phyloP scores from a whole-genome alignment of 23 tunicate species.

The Styela clava region DNA sequence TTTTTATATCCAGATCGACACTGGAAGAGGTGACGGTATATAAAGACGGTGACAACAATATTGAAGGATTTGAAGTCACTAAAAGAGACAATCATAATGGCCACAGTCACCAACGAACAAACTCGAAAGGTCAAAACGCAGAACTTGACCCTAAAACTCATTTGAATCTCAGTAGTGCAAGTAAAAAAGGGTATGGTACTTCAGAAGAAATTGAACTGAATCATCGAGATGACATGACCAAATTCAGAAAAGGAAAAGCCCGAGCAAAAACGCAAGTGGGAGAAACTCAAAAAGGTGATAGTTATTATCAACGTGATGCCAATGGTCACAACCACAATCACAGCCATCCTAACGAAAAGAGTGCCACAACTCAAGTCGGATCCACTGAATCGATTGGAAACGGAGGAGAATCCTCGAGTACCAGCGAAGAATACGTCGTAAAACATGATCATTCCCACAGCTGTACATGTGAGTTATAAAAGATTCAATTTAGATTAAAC shows the following conservation, averaged over 20 bases:
- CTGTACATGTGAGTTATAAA: neutral
- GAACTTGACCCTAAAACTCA: neutral
- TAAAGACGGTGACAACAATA: neutral
- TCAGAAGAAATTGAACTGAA: neutral
- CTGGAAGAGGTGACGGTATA: neutral
- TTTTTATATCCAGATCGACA: neutral
- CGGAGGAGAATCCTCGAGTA: neutral
- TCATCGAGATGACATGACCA: neutral
- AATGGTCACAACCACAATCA: neutral
- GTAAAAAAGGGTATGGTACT: neutral
- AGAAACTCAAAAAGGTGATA: neutral
- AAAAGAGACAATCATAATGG: neutral
- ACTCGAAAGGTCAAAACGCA: neutral
- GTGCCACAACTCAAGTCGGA: neutral
- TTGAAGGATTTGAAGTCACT: neutral
- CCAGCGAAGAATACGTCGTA: neutral
- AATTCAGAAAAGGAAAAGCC: neutral
- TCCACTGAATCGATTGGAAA: neutral
- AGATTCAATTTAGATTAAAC: too few relatives aligned
- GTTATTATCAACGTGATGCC: neutral
- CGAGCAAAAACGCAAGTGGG: neutral
- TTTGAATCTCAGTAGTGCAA: neutral
- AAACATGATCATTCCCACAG: neutral
- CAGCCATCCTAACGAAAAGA: neutral
- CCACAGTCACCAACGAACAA: neutral